Evolutionary conservation across 2,113 vertebrate species (phyloP), one percentile per base, ranked within the genome.

Genomic region (Aplodontia rufa): DNA sequence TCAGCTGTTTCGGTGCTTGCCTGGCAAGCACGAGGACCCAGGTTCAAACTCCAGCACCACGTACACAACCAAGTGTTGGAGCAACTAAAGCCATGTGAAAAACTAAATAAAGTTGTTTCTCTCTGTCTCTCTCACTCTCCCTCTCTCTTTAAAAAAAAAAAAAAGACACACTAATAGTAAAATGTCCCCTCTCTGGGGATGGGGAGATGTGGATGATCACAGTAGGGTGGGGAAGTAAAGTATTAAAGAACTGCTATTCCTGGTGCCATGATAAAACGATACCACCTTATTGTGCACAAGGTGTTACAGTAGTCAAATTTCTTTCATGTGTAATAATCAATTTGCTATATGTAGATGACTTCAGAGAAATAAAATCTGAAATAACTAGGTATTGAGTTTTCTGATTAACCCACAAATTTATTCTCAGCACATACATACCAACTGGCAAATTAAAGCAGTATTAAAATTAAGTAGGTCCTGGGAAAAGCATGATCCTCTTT

Each of bases 341-440:
- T 75, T 72, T 91, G 40, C 42, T 91, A 32, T 42, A 72, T 40
- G 42, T n/a, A 55, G 66, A 93, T 88, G 86, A 97, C 35, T 58
- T 80, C 60, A 84, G 76, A 55, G 24, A 96, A 93, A 19, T 72
- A 42, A 80, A 55, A 51, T 94, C 28, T 93, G 35, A 96, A 87
- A 62, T 62, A 87, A 93, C 17, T 60, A 94, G 37, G 12, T 66
- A 74, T 26, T 28, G 19, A 93, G 19, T 69, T 92, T 45, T 94
- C 80, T 74, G 91, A 51, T 47, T 69, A 88, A 94, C 16, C 60
- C 58, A 60, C 19, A 47, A 89, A 17, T 87, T 55, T 40, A 76
- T 40, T 75, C 49, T 91, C 30, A 87, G 64, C 35, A 92, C 32
- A 47, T 42, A 49, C 9, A 93, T 22, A 66, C 24, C 60, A 47